Evolutionary conservation across 2,888 invertebrate species (phyloP).

Genomic region (Lapara coniferarum): DNA sequence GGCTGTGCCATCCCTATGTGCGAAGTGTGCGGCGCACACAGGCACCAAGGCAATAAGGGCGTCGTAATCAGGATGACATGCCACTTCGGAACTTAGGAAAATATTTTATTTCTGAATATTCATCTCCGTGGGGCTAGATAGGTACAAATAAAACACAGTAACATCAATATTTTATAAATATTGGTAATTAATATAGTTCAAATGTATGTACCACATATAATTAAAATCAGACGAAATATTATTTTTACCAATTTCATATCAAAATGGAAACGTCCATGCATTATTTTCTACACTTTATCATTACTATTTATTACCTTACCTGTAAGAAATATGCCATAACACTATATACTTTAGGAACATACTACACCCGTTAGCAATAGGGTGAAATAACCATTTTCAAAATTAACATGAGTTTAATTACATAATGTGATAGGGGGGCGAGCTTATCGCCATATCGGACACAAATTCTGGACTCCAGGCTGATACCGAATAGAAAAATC

Average conservation of each 20-base stretch:
- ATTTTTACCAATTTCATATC: slow-evolving; percentile 80
- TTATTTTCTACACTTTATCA: slow-evolving; percentile 83
- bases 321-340: slow-evolving; percentile 63
- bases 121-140: slow-evolving; percentile 1
- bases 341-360: slow-evolving; percentile 70
- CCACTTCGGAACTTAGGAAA: too few relatives aligned
- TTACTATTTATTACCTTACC: slow-evolving; percentile 28
- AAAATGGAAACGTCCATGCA: slow-evolving; percentile 79
- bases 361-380: slow-evolving; percentile 16
- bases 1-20: too few relatives aligned
- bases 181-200: slow-evolving; percentile 80
- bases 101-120: too few relatives aligned
- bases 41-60: too few relatives aligned
- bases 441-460: too few relatives aligned
- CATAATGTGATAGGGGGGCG: too few relatives aligned
- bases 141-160: slow-evolving; percentile 64
- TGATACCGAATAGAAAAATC: too few relatives aligned
- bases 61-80: too few relatives aligned
- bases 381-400: neutral
- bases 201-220: slow-evolving; percentile 79
- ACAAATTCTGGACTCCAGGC: too few relatives aligned
- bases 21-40: too few relatives aligned
- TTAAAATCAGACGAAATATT: slow-evolving; percentile 82
- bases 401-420: neutral
- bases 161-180: slow-evolving; percentile 83